phyloP scores from a whole-genome alignment of 2,113 vertebrate genomes.

The Macroglossus sobrinus region DNA sequence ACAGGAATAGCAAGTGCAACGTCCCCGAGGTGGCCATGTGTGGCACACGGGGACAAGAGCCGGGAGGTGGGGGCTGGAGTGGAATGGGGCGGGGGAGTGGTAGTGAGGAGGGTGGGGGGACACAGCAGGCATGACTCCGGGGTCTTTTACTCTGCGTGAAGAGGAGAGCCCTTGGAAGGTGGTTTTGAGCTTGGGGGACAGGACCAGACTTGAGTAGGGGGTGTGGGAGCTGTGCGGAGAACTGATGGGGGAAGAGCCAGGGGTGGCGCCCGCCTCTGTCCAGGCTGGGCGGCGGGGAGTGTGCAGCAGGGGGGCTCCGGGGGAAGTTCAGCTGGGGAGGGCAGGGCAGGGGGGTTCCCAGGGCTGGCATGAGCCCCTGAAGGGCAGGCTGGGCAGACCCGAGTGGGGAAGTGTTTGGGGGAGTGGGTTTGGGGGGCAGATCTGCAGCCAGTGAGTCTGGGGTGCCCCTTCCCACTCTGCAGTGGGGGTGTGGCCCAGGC shows the following conservation, averaged over 20 bases:
- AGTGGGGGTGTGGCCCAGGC: not conserved
- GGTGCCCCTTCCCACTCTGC: accelerated
- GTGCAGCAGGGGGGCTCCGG: too few relatives aligned
- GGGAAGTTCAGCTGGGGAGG: not conserved
- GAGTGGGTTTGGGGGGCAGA: accelerated
- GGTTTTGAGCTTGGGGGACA: not conserved
- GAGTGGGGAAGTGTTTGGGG: not conserved
- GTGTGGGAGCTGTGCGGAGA: not conserved
- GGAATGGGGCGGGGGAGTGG: too few relatives aligned
- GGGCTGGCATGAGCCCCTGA: not conserved
- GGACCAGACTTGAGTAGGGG: not conserved
- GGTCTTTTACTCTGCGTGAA: not conserved
- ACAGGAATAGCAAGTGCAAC: not conserved
- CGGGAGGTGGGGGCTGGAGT: not conserved
- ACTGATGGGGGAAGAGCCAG: not conserved
- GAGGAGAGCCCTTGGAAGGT: not conserved
- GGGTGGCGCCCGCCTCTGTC: not conserved
- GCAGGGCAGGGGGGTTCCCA: not conserved
- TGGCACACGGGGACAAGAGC: not conserved
- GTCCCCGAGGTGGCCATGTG: not conserved
- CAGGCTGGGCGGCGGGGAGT: not conserved
- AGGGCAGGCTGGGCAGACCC: not conserved
- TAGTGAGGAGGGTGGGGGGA: accelerated
- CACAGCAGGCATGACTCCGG: accelerated
- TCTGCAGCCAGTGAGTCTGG: not conserved